These are phyloP conservation scores for Margarornis squamiger DNA, from an alignment of 2,797 vertebrate genomes.

Conservation along the genomic window DNA sequence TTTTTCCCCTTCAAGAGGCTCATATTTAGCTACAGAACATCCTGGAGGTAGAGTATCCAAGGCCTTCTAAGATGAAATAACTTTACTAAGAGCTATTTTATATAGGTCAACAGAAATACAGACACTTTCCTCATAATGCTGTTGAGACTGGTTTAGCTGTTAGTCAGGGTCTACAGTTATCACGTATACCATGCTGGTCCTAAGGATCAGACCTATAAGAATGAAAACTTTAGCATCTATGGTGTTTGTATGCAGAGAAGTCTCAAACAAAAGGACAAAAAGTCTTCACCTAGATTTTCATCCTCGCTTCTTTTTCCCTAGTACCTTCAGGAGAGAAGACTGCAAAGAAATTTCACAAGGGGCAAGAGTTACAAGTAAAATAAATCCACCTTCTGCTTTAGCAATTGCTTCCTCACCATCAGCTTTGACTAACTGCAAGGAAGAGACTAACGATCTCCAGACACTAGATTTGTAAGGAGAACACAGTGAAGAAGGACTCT, in stretches of 20 bases:
- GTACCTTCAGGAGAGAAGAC: not conserved
- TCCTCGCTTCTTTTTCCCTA: not conserved
- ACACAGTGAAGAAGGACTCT: not conserved
- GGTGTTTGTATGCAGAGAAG: not conserved
- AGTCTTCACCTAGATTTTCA: not conserved
- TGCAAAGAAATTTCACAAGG: not conserved
- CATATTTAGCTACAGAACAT: not conserved
- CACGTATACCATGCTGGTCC: accelerated
- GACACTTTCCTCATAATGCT: not conserved
- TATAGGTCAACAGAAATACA: not conserved
- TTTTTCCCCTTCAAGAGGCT: not conserved
- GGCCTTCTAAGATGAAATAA: not conserved
- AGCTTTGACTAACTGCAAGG: not conserved
- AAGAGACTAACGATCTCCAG: not conserved
- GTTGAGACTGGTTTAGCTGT: not conserved
- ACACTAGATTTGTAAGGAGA: not conserved
- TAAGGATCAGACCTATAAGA: not conserved
- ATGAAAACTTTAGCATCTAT: not conserved
- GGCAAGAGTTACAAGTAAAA: not conserved
- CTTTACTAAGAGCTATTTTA: not conserved
- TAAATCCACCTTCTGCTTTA: not conserved
- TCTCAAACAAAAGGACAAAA: not conserved
- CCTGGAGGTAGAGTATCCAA: not conserved
- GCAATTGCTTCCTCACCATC: not conserved
- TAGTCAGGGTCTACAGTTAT: not conserved